Base-by-base conservation (phyloP, 1,140 invertebrate species). In the Drosophila melanica region DNA sequence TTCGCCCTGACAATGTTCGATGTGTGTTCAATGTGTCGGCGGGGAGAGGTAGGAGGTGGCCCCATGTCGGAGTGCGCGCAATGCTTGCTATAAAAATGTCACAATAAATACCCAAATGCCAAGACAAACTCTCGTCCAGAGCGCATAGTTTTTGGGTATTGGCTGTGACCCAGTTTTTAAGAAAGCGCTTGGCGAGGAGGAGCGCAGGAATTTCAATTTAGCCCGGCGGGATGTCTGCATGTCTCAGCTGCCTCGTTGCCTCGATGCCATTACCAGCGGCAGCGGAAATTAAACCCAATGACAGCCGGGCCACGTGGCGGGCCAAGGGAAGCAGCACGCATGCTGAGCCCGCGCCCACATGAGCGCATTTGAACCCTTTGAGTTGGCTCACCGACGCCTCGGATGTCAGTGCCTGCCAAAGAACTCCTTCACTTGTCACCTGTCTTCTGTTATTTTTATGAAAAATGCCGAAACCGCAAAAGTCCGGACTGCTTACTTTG, bases 261-360 rank as follows among this genome's bases (percentile, higher is more conserved):
- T 57, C 51, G 42, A 20, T 69, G 79, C 75, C 75, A 80, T 80
- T 76, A 71, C 77, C 72, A 75, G 79, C 60, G 50, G 58, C 73
- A 79, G 82, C 81, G 81, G 81, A 86, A 86, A 86, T 86, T 87
- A 86, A 86, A 81, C 73, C 70, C 82, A 85, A 87, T 86, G 81
- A 87, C 81, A 79, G 66, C 58, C 70, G 64, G 68, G 51, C 77
- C 72, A 79, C 67, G 64, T 65, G 67, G 59, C 59, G 70, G 54
- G 35, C 30, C 18, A 35, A 35, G 20, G 3, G 20, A n/a, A 33
- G 27, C 35, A 50, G 72, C 55, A 3, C 3, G 20, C 20, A 23
- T 64, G 58, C 33, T 58, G 47, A 66, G 62, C 72, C 67, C 64
- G 72, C 64, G 58, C 67, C 76, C 72, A 80, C 63, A 76, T 64